These are phyloP conservation scores for Panagrolaimus sp. DNA, from an alignment of 1,140 invertebrate genomes.

Conservation along the genomic window DNA sequence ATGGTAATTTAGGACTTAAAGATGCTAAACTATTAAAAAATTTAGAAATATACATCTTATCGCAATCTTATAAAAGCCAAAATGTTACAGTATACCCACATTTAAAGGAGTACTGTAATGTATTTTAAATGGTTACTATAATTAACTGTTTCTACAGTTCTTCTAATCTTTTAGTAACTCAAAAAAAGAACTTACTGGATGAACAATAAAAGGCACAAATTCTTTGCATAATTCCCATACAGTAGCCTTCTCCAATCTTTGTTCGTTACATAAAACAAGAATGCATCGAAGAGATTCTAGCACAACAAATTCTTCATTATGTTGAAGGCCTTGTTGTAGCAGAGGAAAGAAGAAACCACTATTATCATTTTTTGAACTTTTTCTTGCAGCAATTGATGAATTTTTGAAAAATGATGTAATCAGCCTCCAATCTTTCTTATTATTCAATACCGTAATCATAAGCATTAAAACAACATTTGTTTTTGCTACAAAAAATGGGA, in stretches of 20 bases:
- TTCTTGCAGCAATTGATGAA: slow-evolving; percentile 36
- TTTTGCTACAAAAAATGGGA: slow-evolving; percentile 27
- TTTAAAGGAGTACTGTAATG: no score
- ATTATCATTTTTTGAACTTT: slow-evolving; percentile 43
- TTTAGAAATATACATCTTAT: no score
- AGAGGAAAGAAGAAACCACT: slow-evolving; percentile 16
- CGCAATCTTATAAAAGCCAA: no score
- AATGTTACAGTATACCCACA: no score
- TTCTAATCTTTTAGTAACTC: not conserved
- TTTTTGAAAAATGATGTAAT: slow-evolving; percentile 38
- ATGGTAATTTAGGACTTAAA: not conserved
- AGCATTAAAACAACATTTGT: slow-evolving; percentile 44
- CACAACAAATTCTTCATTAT: slow-evolving; percentile 44
- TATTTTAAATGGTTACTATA: no score
- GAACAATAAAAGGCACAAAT: slow-evolving; percentile 42
- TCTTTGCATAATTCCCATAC: slow-evolving; percentile 37
- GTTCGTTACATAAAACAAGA: slow-evolving; percentile 28
- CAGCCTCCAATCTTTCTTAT: slow-evolving; percentile 41
- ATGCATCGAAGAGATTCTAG: slow-evolving; percentile 35
- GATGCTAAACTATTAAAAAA: no score
- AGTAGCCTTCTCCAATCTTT: slow-evolving; percentile 30
- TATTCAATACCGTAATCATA: slow-evolving; percentile 46
- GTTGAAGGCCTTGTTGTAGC: slow-evolving; percentile 41
- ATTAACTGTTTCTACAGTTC: no score
- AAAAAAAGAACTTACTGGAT: slow-evolving; percentile 33